Conservation (phyloP, 92 coral and sea anemone genomes). For the Parazoanthus atlanticus region DNA sequence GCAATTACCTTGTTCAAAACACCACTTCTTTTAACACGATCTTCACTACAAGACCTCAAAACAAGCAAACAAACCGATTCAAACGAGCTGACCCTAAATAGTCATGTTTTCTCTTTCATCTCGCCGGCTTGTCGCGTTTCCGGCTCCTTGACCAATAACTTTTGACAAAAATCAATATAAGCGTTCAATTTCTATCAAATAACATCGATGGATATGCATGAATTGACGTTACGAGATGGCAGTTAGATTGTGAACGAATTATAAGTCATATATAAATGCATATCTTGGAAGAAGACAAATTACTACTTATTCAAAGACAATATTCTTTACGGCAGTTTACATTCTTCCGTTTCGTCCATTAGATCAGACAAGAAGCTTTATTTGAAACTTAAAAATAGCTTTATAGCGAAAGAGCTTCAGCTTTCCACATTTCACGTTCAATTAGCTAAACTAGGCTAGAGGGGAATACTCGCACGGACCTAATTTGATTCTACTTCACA, state of each 20-base stretch:
- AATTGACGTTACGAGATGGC: constrained; percentile 32
- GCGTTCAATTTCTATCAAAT: constrained; percentile 33
- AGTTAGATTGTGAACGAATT: constrained; percentile 18
- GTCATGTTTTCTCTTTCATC: constrained; percentile 27
- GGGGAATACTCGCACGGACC: too few species aligned
- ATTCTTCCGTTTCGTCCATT: neutral
- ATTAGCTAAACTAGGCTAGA: neutral
- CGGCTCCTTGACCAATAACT: constrained; percentile 28
- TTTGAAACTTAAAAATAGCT: neutral
- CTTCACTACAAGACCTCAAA: constrained; percentile 22
- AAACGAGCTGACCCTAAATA: constrained; percentile 32
- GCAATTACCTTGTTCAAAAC: constrained; percentile 26
- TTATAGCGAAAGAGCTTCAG: constrained; percentile 2
- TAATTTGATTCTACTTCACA: constrained; percentile 4
- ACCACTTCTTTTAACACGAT: neutral
- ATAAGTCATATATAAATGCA: constrained; percentile 25
- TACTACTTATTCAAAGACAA: neutral
- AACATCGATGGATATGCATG: constrained; percentile 8
- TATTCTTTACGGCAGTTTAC: constrained; percentile 4
- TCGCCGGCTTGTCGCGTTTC: constrained; percentile 37
- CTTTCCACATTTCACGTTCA: neutral
- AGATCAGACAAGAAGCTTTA: neutral
- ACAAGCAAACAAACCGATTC: constrained; percentile 34
- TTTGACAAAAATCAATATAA: constrained; percentile 21
- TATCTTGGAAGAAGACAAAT: constrained; percentile 30